A percentile compares a stretch with the other conserved stretches of the same genome.
Evolutionary conservation across 1,140 invertebrate genomes (phyloP).

Genomic region (Colletes latitarsis): DNA sequence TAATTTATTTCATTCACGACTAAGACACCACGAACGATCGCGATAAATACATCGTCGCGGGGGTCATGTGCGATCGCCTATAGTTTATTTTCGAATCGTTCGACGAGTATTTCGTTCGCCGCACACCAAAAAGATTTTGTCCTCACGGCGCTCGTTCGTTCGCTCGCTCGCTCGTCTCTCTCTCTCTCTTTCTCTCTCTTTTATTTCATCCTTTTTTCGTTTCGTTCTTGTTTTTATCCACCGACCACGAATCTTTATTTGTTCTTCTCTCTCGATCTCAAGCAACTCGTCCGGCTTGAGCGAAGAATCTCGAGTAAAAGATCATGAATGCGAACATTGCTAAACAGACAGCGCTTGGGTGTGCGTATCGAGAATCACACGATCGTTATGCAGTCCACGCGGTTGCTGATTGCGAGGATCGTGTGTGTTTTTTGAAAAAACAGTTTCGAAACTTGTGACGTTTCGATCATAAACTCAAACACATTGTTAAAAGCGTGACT

Average conservation of each 20-base stretch:
- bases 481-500: background rate
- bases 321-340: conserved; percentile 33
- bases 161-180: background rate
- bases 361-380: conserved; percentile 48
- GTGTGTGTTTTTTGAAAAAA: conserved; percentile 30
- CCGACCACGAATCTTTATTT: conserved; percentile 1
- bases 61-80: background rate
- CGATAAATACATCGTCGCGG: background rate
- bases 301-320: conserved; percentile 9
- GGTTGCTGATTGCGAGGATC: conserved; percentile 55
- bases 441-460: background rate
- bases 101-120: conserved; percentile 1
- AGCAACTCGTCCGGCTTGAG: background rate
- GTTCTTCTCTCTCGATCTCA: background rate
- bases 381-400: conserved; percentile 6
- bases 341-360: conserved; percentile 31
- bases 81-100: background rate
- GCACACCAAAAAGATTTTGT: background rate
- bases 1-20: background rate
- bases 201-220: background rate
- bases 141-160: conserved; percentile 2
- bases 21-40: background rate
- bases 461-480: background rate
- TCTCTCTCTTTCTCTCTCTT: background rate
- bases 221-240: background rate